A percentile compares a stretch with the other conserved stretches of the same genome.
Evolutionary conservation across 1,140 invertebrate species (phyloP).

Genomic region (Drosophila pruinosa): DNA sequence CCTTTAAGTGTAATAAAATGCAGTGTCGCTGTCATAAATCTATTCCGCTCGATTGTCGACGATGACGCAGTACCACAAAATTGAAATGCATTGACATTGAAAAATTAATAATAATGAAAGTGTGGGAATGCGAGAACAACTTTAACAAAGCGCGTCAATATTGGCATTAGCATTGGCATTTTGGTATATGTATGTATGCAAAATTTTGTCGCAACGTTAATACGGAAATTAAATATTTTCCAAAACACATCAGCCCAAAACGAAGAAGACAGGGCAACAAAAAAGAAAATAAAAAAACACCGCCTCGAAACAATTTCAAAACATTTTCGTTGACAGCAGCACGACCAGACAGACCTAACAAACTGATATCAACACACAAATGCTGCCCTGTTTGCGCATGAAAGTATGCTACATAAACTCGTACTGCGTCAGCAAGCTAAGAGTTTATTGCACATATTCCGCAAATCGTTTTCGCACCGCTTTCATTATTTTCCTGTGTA

Average conservation of each 20-base stretch:
- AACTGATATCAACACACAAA: conserved; percentile 18
- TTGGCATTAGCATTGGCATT: conserved; percentile 49
- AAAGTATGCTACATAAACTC: conserved; percentile 60
- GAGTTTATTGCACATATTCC: conserved; percentile 19
- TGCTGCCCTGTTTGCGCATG: conserved; percentile 59
- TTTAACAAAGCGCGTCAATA: conserved; percentile 44
- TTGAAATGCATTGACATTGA: conserved; percentile 79
- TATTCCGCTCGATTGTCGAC: conserved; percentile 76
- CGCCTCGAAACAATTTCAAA: conserved; percentile 70
- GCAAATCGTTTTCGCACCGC: background rate
- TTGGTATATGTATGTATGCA: conserved; percentile 31
- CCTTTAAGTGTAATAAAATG: conserved; percentile 80
- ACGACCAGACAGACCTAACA: conserved; percentile 27
- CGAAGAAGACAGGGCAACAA: conserved; percentile 16
- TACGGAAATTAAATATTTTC: conserved; percentile 79
- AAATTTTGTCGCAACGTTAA: conserved; percentile 58
- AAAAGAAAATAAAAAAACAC: background rate
- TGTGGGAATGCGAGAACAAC: background rate
- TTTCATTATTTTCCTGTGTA: background rate
- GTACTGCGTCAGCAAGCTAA: conserved; percentile 22
- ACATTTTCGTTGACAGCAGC: conserved; percentile 74
- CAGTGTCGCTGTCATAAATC: conserved; percentile 78
- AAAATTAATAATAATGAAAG: conserved; percentile 63
- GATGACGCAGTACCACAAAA: conserved; percentile 56
- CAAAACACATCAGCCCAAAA: conserved; percentile 30